These are phyloP conservation scores for Tyrophagus putrescentiae DNA, from an alignment of 1,140 invertebrate species.

Conservation along the genomic window DNA sequence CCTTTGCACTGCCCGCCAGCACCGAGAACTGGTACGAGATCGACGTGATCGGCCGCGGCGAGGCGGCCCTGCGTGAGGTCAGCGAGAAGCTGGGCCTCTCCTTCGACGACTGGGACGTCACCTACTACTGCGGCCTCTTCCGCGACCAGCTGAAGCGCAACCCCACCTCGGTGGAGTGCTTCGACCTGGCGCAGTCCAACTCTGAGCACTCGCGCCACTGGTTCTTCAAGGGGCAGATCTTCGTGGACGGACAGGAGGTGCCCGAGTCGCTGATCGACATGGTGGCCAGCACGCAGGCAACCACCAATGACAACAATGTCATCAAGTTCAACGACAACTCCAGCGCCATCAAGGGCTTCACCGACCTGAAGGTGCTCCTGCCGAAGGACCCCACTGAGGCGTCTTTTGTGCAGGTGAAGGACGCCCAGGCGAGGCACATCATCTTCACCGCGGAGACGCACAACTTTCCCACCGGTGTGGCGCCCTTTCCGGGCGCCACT, in stretches of 20 bases:
- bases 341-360: slow-evolving; percentile 78
- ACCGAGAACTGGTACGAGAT: slow-evolving; percentile 60
- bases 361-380: slow-evolving; percentile 44
- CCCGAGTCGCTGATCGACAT: slow-evolving; percentile 72
- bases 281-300: slow-evolving; percentile 73
- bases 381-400: slow-evolving; percentile 43
- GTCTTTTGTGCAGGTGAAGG: slow-evolving; percentile 16
- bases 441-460: slow-evolving; percentile 98
- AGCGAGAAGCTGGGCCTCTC: slow-evolving; percentile 68
- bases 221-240: slow-evolving; percentile 79
- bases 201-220: slow-evolving; percentile 83
- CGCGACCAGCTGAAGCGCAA: slow-evolving; percentile 64
- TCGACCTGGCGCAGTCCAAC: slow-evolving; percentile 96
- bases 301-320: slow-evolving; percentile 72
- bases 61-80: slow-evolving; percentile 59
- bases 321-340: slow-evolving; percentile 92
- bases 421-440: slow-evolving; percentile 49
- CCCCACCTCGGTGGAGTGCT: slow-evolving; percentile 92
- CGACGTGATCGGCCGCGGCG: slow-evolving; percentile 58
- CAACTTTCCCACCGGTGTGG: slow-evolving; percentile 86
- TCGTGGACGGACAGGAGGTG: slow-evolving; percentile 62
- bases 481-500: slow-evolving; percentile 69
- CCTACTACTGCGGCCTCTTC: slow-evolving; percentile 70
- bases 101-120: slow-evolving; percentile 72
- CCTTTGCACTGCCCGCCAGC: slow-evolving; percentile 38